Evolutionary conservation across 2,113 vertebrate species (phyloP), one percentile per base, ranked within the genome.

Genomic region (Muntiacus muntjak): DNA sequence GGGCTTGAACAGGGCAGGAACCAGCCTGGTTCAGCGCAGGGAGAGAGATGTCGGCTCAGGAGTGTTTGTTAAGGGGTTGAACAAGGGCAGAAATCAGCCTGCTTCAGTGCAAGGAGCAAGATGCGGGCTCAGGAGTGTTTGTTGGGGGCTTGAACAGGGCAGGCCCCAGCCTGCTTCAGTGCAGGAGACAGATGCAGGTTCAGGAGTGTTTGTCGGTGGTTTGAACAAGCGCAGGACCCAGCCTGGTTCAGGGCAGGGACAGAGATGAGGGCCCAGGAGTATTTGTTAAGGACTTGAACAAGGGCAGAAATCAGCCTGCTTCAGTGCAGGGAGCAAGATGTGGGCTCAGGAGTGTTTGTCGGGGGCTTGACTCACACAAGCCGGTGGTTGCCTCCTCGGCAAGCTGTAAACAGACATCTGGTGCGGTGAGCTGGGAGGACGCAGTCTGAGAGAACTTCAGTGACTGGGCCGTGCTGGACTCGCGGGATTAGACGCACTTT

Each of bases 381-480:
- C 45, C 1, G 0, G 2, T 1, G 16, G 28, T n/a, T 47, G 36
- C 3, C 16, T 83, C 25, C 17, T 50, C 0, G 11, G 62, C 50
- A 54, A 33, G 14, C 7, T 19, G 4, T 57, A 78, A 62, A 87
- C 19, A 62, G 43, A 89, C 33, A 28, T 16, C 19, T 50, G 62
- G 64, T 57, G 3, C 4, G 36, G 30, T 0, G 36, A 84, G 45
- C 25, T 3, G 52, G 55, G 36, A 47, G 11, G 12, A 3, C 0
- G 0, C 10, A 7, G 12, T 16, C 17, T 25, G 52, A 30, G 62
- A 83, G 30, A n/a, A 2, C 11, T 78, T 60, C 0, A 47, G 17
- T 11, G 4, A 3, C 4, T 12, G 10, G 62, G 55, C 26, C 3
- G 4, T 3, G 58, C 52, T 14, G 67, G 36, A 26, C 43, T 10